Percentiles rank a stretch among this genome's conserved stretches.
Evolutionary conservation across 2,888 invertebrate genomes (phyloP).

Genomic region (Phlogophora meticulosa): DNA sequence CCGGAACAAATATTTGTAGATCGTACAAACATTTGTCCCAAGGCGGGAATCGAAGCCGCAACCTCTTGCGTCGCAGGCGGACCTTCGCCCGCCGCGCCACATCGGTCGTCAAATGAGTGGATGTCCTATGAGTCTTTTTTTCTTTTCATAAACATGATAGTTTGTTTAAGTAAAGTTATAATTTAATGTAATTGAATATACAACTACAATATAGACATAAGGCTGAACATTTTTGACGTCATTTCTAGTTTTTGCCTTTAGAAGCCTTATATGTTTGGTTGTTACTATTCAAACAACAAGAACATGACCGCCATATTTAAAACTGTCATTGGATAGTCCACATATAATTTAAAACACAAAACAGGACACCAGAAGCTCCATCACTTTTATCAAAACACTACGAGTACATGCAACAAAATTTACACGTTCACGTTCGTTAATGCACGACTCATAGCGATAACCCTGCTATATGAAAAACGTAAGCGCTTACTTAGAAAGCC

Average conservation of each 20-base stretch:
- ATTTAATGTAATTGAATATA: too few species aligned
- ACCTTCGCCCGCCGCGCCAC: too few species aligned
- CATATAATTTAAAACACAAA: conserved; percentile 44
- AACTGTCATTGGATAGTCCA: conserved; percentile 20
- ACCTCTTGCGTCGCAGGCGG: too few species aligned
- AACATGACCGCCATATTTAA: conserved; percentile 23
- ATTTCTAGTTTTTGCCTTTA: background rate
- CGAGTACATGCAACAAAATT: conserved; percentile 61
- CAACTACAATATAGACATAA: too few species aligned
- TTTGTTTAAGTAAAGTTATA: too few species aligned
- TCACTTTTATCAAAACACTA: conserved; percentile 38
- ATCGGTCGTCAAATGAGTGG: too few species aligned
- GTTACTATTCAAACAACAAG: background rate
- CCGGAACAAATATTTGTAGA: too few species aligned
- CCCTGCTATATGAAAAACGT: conserved; percentile 44
- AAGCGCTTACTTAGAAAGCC: conserved; percentile 26
- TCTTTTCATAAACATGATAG: too few species aligned
- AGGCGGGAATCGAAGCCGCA: too few species aligned
- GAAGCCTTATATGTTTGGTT: conserved; percentile 8
- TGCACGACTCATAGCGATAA: conserved; percentile 45
- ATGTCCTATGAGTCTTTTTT: too few species aligned
- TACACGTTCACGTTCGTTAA: conserved; percentile 57
- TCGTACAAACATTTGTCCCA: too few species aligned
- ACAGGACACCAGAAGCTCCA: conserved; percentile 15
- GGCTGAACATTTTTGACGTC: too few species aligned